Evolutionary conservation across 2,113 vertebrate genomes (phyloP).

Genomic region (Labrus mixtus): DNA sequence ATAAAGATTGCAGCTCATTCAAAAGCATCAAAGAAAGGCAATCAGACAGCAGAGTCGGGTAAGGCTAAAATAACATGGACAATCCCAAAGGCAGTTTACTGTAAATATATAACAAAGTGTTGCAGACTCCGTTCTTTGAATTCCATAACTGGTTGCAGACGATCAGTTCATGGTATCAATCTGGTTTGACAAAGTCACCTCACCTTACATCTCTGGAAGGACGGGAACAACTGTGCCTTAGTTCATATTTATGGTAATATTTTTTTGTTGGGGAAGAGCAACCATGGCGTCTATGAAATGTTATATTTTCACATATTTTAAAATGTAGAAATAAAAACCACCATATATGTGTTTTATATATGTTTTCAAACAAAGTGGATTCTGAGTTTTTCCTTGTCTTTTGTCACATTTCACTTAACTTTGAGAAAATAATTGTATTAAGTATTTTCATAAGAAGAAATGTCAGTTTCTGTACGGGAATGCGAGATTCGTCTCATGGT

Average conservation of each 20-base stretch:
- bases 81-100: not conserved
- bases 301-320: not conserved
- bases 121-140: not conserved
- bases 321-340: not conserved
- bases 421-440: too few species aligned
- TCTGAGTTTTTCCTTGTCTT: not conserved
- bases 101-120: not conserved
- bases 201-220: conserved; percentile 1
- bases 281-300: not conserved
- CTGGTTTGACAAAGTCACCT: conserved; percentile 24
- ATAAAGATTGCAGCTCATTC: not conserved
- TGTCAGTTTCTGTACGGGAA: not conserved
- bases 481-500: not conserved
- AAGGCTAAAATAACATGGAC: conserved; percentile 9
- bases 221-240: conserved; percentile 6
- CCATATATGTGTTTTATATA: not conserved
- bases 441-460: too few species aligned
- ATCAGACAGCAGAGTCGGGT: conserved; percentile 23
- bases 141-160: not conserved
- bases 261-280: not conserved
- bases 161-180: conserved; percentile 4
- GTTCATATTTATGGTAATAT: not conserved
- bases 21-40: conserved; percentile 4
- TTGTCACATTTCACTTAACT: not conserved
- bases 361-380: not conserved